Conservation (phyloP, 2,888 invertebrate genomes). For the Piscicola geometra region DNA sequence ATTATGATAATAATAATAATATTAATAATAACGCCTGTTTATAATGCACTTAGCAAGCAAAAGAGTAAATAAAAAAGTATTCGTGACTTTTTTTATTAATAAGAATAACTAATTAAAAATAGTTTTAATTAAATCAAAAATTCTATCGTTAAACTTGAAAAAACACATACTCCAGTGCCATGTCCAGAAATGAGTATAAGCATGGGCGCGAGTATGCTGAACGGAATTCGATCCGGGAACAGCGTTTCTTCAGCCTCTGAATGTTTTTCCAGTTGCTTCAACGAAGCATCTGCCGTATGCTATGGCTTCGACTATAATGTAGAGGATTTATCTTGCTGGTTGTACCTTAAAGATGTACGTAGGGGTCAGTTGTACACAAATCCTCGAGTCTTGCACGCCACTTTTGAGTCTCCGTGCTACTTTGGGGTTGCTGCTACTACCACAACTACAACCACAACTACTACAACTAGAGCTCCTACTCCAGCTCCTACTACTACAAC, state of each 20-base stretch:
- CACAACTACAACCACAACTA: constrained; percentile 8
- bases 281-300: neutral
- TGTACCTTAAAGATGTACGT: neutral
- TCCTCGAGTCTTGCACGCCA: constrained; percentile 13
- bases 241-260: neutral
- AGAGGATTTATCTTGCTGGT: constrained; percentile 8
- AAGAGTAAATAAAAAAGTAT: too few relatives aligned
- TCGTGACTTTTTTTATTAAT: too few relatives aligned
- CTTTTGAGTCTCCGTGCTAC: constrained; percentile 21
- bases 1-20: too few relatives aligned
- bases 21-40: too few relatives aligned
- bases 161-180: constrained; percentile 13
- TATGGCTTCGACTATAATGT: constrained; percentile 28
- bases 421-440: neutral
- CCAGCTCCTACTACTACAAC: neutral
- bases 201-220: neutral
- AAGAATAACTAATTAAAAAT: too few relatives aligned
- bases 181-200: constrained; percentile 7
- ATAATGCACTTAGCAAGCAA: too few relatives aligned
- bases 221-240: neutral
- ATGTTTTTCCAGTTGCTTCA: neutral
- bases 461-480: neutral
- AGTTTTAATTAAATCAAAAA: too few relatives aligned
- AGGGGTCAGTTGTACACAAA: neutral
- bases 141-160: too few relatives aligned